Percentiles rank a stretch among this genome's conserved stretches.
Conservation (phyloP, 2,888 invertebrate species). For the Lissocephala sabroskyi region DNA sequence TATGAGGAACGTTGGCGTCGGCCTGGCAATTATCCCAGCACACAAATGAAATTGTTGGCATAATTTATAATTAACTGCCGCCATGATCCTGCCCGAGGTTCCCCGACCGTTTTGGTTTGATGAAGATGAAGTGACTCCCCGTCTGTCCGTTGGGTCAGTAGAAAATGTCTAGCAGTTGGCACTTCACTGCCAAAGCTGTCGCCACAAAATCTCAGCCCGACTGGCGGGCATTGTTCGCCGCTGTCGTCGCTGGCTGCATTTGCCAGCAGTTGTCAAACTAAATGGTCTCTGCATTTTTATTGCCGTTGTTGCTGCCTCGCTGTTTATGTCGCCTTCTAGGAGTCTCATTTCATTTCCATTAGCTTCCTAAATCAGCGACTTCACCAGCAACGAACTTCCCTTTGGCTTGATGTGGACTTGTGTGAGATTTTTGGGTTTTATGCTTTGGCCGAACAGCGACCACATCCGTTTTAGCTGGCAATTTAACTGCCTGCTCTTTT, state of each 20-base stretch:
- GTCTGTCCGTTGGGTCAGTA: too few relatives aligned
- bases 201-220: too few relatives aligned
- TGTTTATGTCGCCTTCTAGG: too few relatives aligned
- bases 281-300: constrained; percentile 2
- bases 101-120: not conserved
- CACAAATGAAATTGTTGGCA: constrained; percentile 47
- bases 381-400: too few relatives aligned
- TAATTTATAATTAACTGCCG: constrained; percentile 60
- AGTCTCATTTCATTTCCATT: too few relatives aligned
- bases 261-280: constrained; percentile 5
- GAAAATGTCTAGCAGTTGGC: too few relatives aligned
- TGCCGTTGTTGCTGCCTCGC: not conserved
- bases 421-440: too few relatives aligned
- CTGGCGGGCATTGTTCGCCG: too few relatives aligned
- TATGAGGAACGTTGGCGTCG: constrained; percentile 55
- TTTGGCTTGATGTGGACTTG: too few relatives aligned
- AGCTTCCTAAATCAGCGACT: too few relatives aligned
- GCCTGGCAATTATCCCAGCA: constrained; percentile 42
- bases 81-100: too few relatives aligned
- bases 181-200: too few relatives aligned
- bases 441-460: constrained; percentile 26
- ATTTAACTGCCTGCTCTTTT: constrained; percentile 16
- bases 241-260: not conserved
- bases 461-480: constrained; percentile 31
- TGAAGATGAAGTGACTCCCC: constrained; percentile 1